Conservation (phyloP, 2,113 vertebrate species). For the Callipepla californica region DNA sequence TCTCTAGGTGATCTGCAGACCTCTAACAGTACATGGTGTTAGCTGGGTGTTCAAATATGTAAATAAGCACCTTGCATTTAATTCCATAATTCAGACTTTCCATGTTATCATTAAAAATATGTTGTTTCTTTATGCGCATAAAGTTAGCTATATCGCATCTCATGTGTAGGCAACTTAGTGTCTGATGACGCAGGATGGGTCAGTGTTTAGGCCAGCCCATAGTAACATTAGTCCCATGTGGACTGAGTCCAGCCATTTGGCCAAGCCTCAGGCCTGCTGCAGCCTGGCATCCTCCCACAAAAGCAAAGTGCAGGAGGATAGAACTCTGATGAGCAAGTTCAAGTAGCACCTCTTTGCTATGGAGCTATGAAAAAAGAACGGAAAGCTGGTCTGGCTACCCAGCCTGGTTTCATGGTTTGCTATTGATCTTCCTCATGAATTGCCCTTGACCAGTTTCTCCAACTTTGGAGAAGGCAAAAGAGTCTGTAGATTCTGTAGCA, state of each 20-base stretch:
- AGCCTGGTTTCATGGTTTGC: neutral
- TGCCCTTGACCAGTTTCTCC: neutral
- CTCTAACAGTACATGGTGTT: neutral
- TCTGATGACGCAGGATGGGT: neutral
- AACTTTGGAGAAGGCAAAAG: neutral
- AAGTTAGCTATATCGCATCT: neutral
- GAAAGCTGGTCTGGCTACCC: neutral
- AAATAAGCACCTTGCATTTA: constrained; percentile 10
- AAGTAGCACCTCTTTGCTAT: neutral
- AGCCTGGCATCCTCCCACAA: accelerated
- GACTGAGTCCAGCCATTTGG: accelerated
- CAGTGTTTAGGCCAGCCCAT: neutral
- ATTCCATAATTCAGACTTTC: neutral
- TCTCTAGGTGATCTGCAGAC: neutral
- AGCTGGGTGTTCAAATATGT: neutral
- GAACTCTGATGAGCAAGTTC: neutral
- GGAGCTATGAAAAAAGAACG: neutral
- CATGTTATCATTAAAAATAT: neutral
- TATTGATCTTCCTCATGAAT: neutral
- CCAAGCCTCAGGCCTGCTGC: neutral
- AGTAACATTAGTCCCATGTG: accelerated
- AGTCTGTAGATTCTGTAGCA: neutral
- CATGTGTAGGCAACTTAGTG: neutral
- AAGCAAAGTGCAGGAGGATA: accelerated
- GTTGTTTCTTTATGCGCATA: neutral